phyloP scores from a whole-genome alignment of 2,113 vertebrate species.

The Heterotis niloticus region DNA sequence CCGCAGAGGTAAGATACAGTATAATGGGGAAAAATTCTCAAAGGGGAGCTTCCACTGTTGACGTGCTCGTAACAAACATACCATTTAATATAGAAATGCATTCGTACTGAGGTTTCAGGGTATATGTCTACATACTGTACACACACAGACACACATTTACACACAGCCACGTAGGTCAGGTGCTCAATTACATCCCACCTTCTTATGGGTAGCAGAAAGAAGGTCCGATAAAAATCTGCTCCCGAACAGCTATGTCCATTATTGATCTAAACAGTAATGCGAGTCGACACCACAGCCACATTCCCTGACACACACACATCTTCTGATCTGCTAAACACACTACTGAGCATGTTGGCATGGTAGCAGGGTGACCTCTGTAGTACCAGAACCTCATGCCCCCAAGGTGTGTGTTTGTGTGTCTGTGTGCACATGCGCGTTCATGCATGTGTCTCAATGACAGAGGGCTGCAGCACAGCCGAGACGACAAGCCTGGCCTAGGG shows the following conservation, averaged over 20 bases:
- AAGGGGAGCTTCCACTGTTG: too few species aligned
- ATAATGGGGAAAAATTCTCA: too few species aligned
- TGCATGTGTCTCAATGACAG: neutral
- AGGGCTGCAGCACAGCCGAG: constrained; percentile 31
- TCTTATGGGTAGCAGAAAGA: neutral
- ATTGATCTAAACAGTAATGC: too few species aligned
- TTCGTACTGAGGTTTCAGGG: too few species aligned
- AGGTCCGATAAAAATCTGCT: neutral
- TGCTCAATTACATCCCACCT: too few species aligned
- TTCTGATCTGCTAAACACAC: neutral
- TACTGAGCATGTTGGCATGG: neutral
- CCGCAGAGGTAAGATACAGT: too few species aligned
- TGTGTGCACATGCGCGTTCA: constrained; percentile 22
- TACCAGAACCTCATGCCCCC: neutral
- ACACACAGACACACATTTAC: too few species aligned
- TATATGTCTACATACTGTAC: too few species aligned
- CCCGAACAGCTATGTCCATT: neutral
- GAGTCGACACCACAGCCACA: neutral
- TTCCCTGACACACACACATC: neutral
- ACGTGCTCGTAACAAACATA: too few species aligned
- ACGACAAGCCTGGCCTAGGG: constrained; percentile 35
- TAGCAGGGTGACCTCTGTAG: constrained; percentile 8
- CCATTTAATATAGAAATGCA: too few species aligned
- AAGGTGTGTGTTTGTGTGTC: constrained; percentile 4
- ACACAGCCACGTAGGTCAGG: too few species aligned